These are phyloP conservation scores for Morone saxatilis DNA, from an alignment of 2,113 vertebrate species.

Conservation along the genomic window DNA sequence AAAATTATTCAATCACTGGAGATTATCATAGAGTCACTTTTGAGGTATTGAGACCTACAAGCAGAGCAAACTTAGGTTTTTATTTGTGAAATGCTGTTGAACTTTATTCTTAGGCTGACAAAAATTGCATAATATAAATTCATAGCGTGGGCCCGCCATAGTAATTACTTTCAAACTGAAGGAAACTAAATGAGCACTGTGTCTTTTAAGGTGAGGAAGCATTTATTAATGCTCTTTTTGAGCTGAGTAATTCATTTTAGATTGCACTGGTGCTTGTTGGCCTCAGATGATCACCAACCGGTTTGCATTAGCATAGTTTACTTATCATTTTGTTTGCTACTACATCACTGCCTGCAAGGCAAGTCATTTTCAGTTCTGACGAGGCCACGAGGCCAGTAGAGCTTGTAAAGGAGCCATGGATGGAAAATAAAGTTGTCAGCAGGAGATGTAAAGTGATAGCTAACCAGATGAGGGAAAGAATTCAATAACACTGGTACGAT, in stretches of 20 bases:
- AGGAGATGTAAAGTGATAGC: constrained; percentile 65
- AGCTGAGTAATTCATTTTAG: constrained; percentile 36
- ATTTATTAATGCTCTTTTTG: constrained; percentile 28
- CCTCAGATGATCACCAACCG: constrained; percentile 45
- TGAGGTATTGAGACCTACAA: not conserved
- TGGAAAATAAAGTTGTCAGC: constrained; percentile 67
- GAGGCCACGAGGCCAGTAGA: constrained; percentile 7
- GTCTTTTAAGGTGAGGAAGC: constrained; percentile 51
- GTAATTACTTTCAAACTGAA: constrained; percentile 62
- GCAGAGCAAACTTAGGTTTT: constrained; percentile 26
- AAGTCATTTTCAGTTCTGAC: constrained; percentile 31
- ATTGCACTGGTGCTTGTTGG: constrained; percentile 21
- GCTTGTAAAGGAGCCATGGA: constrained; percentile 48
- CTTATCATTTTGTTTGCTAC: constrained; percentile 40
- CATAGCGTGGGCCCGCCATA: constrained; percentile 4
- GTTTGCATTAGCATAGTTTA: constrained; percentile 47
- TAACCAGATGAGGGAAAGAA: constrained; percentile 71
- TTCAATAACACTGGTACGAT: constrained; percentile 53
- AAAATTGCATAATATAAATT: constrained; percentile 42
- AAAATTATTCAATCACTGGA: constrained; percentile 35
- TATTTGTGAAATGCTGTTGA: constrained; percentile 32
- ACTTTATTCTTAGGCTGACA: constrained; percentile 24
- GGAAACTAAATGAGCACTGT: constrained; percentile 34
- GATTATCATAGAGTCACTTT: constrained; percentile 12
- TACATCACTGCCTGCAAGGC: constrained; percentile 36